A percentile compares a stretch with the other conserved stretches of the same genome.
Conservation (phyloP, 2,888 invertebrate genomes). For the Xestia c-nigrum region DNA sequence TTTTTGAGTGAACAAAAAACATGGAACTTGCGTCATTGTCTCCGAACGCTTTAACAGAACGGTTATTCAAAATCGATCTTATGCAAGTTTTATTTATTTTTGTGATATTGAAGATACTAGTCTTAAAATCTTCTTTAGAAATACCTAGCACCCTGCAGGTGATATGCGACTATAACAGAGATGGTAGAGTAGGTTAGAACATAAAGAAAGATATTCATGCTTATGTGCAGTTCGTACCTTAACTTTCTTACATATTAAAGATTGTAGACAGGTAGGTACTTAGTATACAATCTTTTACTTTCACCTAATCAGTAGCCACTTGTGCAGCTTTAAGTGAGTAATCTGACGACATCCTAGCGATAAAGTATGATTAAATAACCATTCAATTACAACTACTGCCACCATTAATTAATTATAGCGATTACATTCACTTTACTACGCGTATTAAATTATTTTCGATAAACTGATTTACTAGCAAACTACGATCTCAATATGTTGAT, state of each 20-base stretch:
- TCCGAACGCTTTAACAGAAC: too few species aligned
- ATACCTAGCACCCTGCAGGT: too few species aligned
- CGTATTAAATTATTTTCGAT: constrained; percentile 25
- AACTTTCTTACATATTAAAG: background rate
- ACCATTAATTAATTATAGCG: constrained; percentile 26
- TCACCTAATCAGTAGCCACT: constrained; percentile 12
- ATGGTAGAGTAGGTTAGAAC: too few species aligned
- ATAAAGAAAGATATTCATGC: background rate
- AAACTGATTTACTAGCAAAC: constrained; percentile 32
- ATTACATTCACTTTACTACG: constrained; percentile 44
- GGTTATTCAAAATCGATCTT: too few species aligned
- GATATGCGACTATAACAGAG: too few species aligned
- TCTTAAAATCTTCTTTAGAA: too few species aligned
- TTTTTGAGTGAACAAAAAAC: too few species aligned
- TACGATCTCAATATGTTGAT: constrained; percentile 39
- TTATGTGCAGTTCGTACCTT: background rate
- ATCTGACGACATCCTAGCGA: constrained; percentile 10
- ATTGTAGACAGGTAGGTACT: background rate
- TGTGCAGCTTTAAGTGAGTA: constrained; percentile 10
- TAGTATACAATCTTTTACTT: constrained; percentile 12
- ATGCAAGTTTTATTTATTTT: background rate
- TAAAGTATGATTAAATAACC: constrained; percentile 20
- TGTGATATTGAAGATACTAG: background rate
- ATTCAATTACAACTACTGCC: constrained; percentile 16
- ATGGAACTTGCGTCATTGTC: too few species aligned